Evolutionary conservation across 2,888 invertebrate species (phyloP).

Genomic region (Galerucella nymphaeae): DNA sequence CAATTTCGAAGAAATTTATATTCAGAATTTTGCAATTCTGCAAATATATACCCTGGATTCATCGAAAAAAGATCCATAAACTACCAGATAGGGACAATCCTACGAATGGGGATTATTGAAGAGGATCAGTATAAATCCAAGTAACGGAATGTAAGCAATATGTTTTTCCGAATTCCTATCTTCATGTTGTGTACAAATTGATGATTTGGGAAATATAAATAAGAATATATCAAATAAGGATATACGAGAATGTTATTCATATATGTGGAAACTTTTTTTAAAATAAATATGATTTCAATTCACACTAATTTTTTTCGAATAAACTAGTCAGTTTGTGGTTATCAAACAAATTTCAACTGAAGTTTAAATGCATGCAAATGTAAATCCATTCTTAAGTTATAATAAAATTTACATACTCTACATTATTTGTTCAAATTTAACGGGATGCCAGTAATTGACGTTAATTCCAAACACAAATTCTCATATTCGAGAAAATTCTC

Average conservation of each 20-base stretch:
- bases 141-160: constrained; percentile 48
- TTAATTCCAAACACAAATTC: constrained; percentile 29
- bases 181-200: constrained; percentile 43
- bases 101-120: constrained; percentile 45
- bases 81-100: constrained; percentile 44
- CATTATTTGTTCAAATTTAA: constrained; percentile 11
- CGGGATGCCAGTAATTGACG: background rate
- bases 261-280: background rate
- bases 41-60: constrained; percentile 33
- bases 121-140: constrained; percentile 47
- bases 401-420: background rate
- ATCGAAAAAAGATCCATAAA: constrained; percentile 41
- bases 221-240: constrained; percentile 6
- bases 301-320: no score
- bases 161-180: constrained; percentile 41
- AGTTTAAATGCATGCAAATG: background rate
- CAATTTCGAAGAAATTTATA: background rate
- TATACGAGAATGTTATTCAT: background rate
- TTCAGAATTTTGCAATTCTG: constrained; percentile 6
- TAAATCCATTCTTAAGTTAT: background rate
- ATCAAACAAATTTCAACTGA: background rate
- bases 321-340: background rate
- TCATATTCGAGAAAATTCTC: constrained; percentile 17
- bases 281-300: background rate
- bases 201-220: constrained; percentile 44